Base-by-base conservation (phyloP, 2,113 vertebrate genomes). In the Orcinus orca region DNA sequence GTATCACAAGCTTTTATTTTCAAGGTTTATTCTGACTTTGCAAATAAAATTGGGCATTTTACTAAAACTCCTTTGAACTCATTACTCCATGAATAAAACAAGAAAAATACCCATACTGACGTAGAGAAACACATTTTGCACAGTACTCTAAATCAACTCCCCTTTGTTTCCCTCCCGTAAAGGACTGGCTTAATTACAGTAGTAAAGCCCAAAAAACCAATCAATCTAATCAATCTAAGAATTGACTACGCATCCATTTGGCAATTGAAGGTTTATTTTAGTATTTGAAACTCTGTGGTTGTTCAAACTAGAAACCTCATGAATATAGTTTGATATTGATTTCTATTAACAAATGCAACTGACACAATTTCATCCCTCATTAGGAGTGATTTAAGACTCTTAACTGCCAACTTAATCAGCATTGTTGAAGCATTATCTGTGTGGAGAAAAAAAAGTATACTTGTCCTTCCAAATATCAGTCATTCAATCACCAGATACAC, bases 321-420 rank as follows among this genome's bases (percentile, higher is more conserved):
- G 62, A 94, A 94, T 77, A 68, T 3, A 90, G 26, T 63, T 23
- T 67, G 76, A 88, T 74, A 88, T 2, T 87, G 33, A 82, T 88
- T 83, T 97, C 94, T 86, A 95, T 62, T 90, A 84, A 93, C 70
- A 60, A 91, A 97, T 67, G 60, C 74, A 95, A 83, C 33, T 87
- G 92, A 88, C 63, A 95, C 36, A 68, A 87, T 84, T 97, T 93
- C 81, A 90, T 38, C 38, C 76, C 8, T 83, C 47, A 36, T 13
- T 36, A 82, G 41, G 29, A 41, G 10, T 84, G 87, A 94, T 50
- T 90, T 33, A 81, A 90, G 87, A 71, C 12, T 55, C 70, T 82
- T 70, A 31, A 67, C 26, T 92, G 36, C 15, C 50, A 76, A 53
- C 38, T 73, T 68, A 76, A 25, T 86, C 53, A 89, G 79, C 65